A percentile compares a stretch with the other conserved stretches of the same genome.
Conservation (phyloP, 2,888 invertebrate genomes). For the Dyspetes luteomarginatus region DNA sequence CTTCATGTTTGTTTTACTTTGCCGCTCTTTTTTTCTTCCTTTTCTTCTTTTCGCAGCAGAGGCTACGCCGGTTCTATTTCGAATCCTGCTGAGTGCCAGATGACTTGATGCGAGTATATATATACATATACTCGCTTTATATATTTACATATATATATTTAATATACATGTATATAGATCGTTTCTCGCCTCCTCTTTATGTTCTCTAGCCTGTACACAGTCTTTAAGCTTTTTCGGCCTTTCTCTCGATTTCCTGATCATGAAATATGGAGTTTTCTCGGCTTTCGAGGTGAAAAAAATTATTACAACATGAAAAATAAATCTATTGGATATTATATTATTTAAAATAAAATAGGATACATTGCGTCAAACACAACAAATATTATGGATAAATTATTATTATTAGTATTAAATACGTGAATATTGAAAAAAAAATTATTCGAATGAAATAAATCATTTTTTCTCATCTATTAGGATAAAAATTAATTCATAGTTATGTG, state of each 20-base stretch:
- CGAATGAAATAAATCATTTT: not conserved
- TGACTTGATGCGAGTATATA: slow-evolving; percentile 75
- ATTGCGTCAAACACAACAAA: no score
- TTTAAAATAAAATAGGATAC: no score
- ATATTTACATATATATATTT: not conserved
- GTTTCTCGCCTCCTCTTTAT: slow-evolving; percentile 61
- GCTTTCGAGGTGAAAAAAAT: no score
- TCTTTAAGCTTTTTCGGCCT: slow-evolving; percentile 50
- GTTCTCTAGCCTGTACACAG: slow-evolving; percentile 38
- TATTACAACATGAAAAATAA: no score
- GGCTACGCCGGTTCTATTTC: slow-evolving; percentile 79
- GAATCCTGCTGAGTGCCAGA: slow-evolving; percentile 81
- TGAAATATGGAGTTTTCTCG: slow-evolving; percentile 9
- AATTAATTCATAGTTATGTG: not conserved
- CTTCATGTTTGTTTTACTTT: slow-evolving; percentile 65
- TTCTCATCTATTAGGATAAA: no score
- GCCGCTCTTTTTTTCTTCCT: slow-evolving; percentile 66
- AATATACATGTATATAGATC: slow-evolving; percentile 7
- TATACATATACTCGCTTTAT: not conserved
- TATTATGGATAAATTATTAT: no score
- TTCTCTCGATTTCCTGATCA: slow-evolving; percentile 17
- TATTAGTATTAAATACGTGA: no score
- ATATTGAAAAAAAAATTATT: no score
- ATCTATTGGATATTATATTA: no score
- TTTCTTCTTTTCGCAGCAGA: slow-evolving; percentile 58